These are phyloP conservation scores for Bos indicus DNA, from an alignment of 2,113 vertebrate genomes.

Conservation along the genomic window DNA sequence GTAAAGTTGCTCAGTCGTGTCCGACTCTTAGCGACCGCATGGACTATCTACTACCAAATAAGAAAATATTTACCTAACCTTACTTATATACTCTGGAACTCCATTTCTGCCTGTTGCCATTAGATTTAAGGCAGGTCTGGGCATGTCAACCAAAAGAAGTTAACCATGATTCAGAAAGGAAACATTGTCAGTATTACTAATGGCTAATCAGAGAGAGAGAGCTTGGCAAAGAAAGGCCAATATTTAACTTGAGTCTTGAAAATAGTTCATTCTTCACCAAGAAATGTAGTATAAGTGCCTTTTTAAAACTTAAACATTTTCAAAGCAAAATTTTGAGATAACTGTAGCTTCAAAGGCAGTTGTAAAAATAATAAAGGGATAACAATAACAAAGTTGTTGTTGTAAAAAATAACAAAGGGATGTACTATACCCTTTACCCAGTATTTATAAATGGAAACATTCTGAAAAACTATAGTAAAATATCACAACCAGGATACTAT, in stretches of 20 bases:
- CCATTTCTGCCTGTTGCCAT: background rate
- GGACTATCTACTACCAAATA: background rate
- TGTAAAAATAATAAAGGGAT: background rate
- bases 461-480: background rate
- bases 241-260: background rate
- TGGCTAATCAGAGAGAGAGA: background rate
- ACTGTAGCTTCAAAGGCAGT: background rate
- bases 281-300: background rate
- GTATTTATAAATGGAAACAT: background rate
- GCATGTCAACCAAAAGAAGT: background rate
- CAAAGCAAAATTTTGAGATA: background rate
- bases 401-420: background rate
- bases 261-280: background rate
- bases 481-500: background rate
- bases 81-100: background rate
- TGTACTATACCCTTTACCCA: background rate
- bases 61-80: background rate
- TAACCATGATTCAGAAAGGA: background rate
- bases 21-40: accelerated
- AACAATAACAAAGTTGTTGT: too few relatives aligned
- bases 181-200: background rate
- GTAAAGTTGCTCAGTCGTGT: accelerated
- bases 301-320: background rate
- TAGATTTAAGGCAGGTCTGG: background rate
- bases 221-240: background rate